Conservation (phyloP, 1,140 invertebrate genomes). For the Nasonia giraulti region DNA sequence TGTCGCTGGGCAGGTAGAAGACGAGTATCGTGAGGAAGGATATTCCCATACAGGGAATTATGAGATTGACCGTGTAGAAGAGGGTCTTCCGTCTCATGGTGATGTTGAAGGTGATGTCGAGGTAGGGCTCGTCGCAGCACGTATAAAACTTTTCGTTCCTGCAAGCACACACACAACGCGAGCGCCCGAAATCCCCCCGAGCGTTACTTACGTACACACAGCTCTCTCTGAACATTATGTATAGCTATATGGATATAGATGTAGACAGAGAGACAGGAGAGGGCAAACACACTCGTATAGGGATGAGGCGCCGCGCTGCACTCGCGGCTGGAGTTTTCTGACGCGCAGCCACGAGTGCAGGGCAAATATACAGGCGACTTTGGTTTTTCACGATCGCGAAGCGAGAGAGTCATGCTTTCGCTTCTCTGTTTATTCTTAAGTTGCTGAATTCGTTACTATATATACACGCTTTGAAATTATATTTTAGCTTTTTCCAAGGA, state of each 20-base stretch:
- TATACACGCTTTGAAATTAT: too few species aligned
- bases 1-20: constrained; percentile 99
- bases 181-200: neutral
- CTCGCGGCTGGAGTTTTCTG: too few species aligned
- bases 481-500: too few species aligned
- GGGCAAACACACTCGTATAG: too few species aligned
- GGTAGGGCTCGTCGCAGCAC: constrained; percentile 95
- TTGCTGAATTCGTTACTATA: too few species aligned
- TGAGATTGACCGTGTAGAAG: constrained; percentile 98
- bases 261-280: neutral
- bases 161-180: constrained; percentile 55
- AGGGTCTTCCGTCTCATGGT: constrained; percentile 97
- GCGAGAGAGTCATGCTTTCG: too few species aligned
- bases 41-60: constrained; percentile 97
- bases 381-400: too few species aligned
- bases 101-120: constrained; percentile 99
- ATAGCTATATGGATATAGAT: neutral
- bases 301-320: too few species aligned
- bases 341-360: too few species aligned
- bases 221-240: neutral
- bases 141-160: constrained; percentile 97
- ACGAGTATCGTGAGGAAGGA: constrained; percentile 98
- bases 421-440: too few species aligned
- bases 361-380: too few species aligned
- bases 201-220: neutral